Evolutionary conservation across 2,797 vertebrate genomes (phyloP).

Genomic region (Helicolenus hilgendorfi): DNA sequence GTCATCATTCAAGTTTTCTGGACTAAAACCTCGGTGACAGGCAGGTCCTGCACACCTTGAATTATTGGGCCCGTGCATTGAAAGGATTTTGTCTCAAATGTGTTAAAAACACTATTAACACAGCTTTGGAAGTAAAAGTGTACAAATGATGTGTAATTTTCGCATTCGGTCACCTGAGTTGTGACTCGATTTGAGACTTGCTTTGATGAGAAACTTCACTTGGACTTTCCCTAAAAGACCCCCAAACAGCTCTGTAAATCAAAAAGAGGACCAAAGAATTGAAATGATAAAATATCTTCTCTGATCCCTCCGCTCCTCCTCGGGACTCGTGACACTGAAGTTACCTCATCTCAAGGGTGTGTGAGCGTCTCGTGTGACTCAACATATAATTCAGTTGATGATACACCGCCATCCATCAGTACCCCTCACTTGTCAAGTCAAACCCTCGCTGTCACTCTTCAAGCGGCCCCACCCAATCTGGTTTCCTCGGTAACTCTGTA

Average conservation of each 20-base stretch:
- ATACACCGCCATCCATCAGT: slow-evolving; percentile 21
- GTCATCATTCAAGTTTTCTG: neutral
- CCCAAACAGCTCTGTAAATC: neutral
- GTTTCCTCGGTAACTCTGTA: slow-evolving; percentile 72
- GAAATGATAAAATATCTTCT: neutral
- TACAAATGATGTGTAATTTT: neutral
- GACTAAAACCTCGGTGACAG: neutral
- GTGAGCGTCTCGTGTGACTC: slow-evolving; percentile 48
- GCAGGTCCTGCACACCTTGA: neutral
- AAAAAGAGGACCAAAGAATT: neutral
- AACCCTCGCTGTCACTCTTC: slow-evolving; percentile 36
- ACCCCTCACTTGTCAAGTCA: slow-evolving; percentile 30
- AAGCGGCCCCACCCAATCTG: slow-evolving; percentile 36
- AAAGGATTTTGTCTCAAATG: neutral
- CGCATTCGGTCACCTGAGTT: neutral
- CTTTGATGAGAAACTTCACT: neutral
- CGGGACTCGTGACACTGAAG: neutral
- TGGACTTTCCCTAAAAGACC: too few species aligned
- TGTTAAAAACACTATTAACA: neutral
- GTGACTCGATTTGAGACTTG: neutral
- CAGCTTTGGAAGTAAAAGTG: neutral
- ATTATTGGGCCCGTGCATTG: neutral
- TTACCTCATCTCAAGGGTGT: slow-evolving; percentile 50
- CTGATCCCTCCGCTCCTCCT: slow-evolving; percentile 2
- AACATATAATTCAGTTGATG: slow-evolving; percentile 41